Evolutionary conservation across 1,140 invertebrate genomes (phyloP).

Genomic region (Drosophila asahinai): DNA sequence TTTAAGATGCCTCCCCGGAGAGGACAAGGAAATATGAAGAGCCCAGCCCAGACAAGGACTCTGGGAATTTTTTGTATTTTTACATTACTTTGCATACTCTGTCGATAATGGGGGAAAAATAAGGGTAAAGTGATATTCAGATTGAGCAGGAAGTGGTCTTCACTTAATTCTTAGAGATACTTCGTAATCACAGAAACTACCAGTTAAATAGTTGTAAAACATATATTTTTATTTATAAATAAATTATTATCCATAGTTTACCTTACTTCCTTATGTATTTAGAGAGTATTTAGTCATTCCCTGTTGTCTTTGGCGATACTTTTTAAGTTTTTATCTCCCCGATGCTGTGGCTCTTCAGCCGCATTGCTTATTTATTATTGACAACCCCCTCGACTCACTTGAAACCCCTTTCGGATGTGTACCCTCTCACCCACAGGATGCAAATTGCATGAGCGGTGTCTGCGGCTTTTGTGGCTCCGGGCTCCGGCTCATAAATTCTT

Average conservation of each 20-base stretch:
- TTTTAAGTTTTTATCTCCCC: not conserved
- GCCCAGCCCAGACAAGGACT: not conserved
- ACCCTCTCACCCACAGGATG: slow-evolving; percentile 46
- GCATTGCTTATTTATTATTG: slow-evolving; percentile 76
- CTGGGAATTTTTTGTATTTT: not conserved
- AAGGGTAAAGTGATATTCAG: not conserved
- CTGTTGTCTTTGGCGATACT: not conserved
- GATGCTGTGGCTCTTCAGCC: slow-evolving; percentile 18
- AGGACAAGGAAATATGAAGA: slow-evolving; percentile 41
- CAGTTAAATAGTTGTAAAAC: no score
- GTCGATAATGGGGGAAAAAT: not conserved
- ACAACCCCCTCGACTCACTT: slow-evolving; percentile 25
- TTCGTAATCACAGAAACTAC: no score
- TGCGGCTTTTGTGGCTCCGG: slow-evolving; percentile 63
- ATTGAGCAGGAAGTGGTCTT: not conserved
- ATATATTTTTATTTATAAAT: not conserved
- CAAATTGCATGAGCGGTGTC: slow-evolving; percentile 73
- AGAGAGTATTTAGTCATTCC: not conserved
- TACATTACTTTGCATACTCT: slow-evolving; percentile 32
- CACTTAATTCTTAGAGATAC: no score
- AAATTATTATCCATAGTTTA: no score
- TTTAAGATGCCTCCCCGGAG: slow-evolving; percentile 46
- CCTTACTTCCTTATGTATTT: not conserved
- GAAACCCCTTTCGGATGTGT: not conserved
- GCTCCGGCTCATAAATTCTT: slow-evolving; percentile 70